Evolutionary conservation across 1,140 invertebrate genomes (phyloP).

Genomic region (Acromyrmex echinatior): DNA sequence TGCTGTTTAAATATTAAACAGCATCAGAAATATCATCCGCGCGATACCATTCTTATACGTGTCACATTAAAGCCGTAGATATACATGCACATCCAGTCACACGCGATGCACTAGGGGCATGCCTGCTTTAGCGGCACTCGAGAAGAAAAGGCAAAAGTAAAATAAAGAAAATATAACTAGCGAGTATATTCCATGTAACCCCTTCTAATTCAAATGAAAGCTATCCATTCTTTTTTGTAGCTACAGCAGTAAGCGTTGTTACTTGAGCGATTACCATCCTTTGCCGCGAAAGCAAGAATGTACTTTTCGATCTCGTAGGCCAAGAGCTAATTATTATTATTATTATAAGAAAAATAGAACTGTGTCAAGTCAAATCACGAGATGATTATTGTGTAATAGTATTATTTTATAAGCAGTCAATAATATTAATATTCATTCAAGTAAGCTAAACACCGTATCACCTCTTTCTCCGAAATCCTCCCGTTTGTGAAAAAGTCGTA

Average conservation of each 20-base stretch:
- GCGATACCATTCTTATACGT: constrained; percentile 12
- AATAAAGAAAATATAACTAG: constrained; percentile 65
- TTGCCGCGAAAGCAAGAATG: constrained; percentile 55
- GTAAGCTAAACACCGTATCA: constrained; percentile 68
- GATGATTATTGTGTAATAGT: constrained; percentile 73
- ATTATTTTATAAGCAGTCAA: constrained; percentile 79
- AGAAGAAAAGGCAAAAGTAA: constrained; percentile 40
- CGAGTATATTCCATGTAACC: constrained; percentile 71
- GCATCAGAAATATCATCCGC: background rate
- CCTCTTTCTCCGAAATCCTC: constrained; percentile 16
- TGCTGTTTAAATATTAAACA: background rate
- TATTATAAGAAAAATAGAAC: constrained; percentile 50
- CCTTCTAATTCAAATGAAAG: constrained; percentile 59
- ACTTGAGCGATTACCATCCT: constrained; percentile 54
- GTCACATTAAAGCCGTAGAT: background rate
- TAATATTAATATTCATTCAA: constrained; percentile 71
- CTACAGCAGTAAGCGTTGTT: constrained; percentile 24
- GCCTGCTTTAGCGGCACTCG: constrained; percentile 59
- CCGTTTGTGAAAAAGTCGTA: constrained; percentile 46
- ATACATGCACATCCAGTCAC: constrained; percentile 58
- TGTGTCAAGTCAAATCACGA: constrained; percentile 70
- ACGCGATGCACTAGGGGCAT: constrained; percentile 60
- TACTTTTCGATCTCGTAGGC: constrained; percentile 70
- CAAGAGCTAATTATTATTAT: constrained; percentile 62
- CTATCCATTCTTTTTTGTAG: constrained; percentile 62